These are phyloP conservation scores for Eidolon helvum DNA, from an alignment of 2,113 vertebrate genomes.

Conservation along the genomic window DNA sequence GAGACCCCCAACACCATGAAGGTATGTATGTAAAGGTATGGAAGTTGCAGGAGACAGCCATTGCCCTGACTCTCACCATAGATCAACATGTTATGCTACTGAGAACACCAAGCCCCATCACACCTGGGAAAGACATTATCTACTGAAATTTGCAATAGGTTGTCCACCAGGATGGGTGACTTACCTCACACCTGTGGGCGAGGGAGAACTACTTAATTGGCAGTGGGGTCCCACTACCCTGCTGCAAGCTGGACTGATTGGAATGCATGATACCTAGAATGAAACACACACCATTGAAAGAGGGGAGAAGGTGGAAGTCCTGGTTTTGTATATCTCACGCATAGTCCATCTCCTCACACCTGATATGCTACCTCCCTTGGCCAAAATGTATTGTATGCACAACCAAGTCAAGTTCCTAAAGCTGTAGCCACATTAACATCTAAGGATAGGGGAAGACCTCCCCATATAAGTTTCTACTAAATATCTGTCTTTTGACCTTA, in stretches of 20 bases:
- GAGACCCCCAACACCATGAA: not conserved
- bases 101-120: not conserved
- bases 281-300: not conserved
- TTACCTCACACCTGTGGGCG: not conserved
- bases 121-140: not conserved
- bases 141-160: not conserved
- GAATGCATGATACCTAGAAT: not conserved
- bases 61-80: not conserved
- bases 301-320: not conserved
- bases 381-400: not conserved
- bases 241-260: not conserved
- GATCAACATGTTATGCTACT: not conserved
- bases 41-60: not conserved
- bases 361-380: not conserved
- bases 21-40: not conserved
- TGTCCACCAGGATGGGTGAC: not conserved
- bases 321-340: not conserved
- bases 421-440: not conserved
- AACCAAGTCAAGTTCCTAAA: not conserved
- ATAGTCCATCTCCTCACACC: not conserved
- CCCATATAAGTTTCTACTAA: not conserved
- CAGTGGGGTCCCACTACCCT: not conserved
- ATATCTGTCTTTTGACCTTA: not conserved
- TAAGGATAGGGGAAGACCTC: not conserved
- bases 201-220: not conserved